Evolutionary conservation across 2,888 invertebrate genomes (phyloP).

Genomic region (Pyrrhia umbra): DNA sequence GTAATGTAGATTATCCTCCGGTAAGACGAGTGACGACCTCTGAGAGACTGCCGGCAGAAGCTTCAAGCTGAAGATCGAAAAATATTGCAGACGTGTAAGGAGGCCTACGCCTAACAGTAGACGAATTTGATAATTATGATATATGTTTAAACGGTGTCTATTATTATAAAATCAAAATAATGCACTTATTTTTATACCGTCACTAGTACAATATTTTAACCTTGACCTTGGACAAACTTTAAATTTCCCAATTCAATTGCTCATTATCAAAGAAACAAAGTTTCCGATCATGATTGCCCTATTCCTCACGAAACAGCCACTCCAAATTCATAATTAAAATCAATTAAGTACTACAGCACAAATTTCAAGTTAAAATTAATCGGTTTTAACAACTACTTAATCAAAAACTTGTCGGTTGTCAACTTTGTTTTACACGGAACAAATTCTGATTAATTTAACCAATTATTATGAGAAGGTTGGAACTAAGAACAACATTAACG

Average conservation of each 20-base stretch:
- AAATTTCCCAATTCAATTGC: not conserved
- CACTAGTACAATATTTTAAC: not conserved
- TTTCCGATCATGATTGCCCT: not conserved
- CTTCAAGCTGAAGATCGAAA: too few species aligned
- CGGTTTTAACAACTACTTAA: constrained; percentile 41
- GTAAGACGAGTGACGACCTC: too few species aligned
- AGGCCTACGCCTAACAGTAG: too few species aligned
- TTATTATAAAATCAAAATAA: too few species aligned
- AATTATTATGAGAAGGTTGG: constrained; percentile 15
- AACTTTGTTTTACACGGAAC: constrained; percentile 13
- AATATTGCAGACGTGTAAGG: too few species aligned
- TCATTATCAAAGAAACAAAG: not conserved
- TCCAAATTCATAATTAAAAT: constrained; percentile 38
- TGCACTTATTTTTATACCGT: too few species aligned
- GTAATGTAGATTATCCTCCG: too few species aligned
- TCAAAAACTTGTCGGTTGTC: constrained; percentile 23
- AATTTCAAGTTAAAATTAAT: constrained; percentile 30
- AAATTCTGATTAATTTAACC: constrained; percentile 27
- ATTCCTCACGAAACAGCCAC: constrained; percentile 13
- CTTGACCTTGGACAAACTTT: not conserved
- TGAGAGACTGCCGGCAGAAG: too few species aligned
- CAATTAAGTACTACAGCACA: constrained; percentile 22
- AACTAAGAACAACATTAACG: constrained; percentile 12
- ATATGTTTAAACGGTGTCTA: too few species aligned
- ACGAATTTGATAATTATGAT: too few species aligned